These are phyloP conservation scores for Rafetus swinhoei DNA, from an alignment of 2,113 vertebrate species.

Conservation along the genomic window DNA sequence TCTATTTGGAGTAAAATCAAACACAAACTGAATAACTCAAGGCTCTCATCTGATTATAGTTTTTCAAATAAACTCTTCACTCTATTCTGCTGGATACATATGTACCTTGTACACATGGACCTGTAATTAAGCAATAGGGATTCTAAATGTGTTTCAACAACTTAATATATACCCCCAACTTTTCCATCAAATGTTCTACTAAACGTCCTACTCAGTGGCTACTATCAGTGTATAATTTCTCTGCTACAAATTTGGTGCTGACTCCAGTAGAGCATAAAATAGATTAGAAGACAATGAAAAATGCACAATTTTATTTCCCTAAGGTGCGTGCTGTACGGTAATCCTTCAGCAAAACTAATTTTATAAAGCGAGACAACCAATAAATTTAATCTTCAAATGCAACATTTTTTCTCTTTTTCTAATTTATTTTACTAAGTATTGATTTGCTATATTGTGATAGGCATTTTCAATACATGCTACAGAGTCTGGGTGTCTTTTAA, in stretches of 20 bases:
- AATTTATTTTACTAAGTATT: constrained; percentile 64
- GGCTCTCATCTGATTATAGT: background rate
- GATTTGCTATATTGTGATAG: constrained; percentile 45
- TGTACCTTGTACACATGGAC: background rate
- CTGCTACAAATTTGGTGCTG: constrained; percentile 69
- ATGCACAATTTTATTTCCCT: constrained; percentile 73
- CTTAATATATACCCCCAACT: background rate
- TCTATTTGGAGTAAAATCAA: background rate
- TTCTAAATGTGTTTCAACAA: background rate
- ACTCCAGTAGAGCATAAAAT: constrained; percentile 70
- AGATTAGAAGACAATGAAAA: constrained; percentile 75
- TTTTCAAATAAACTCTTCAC: background rate
- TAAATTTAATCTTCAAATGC: constrained; percentile 60
- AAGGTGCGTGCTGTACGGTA: constrained; percentile 46
- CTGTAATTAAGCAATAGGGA: constrained; percentile 9
- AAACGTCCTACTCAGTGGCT: constrained; percentile 27
- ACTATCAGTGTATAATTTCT: constrained; percentile 42
- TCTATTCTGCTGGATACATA: background rate
- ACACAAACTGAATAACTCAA: background rate
- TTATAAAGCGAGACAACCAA: constrained; percentile 64
- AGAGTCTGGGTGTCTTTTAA: background rate
- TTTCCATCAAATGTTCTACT: constrained; percentile 29
- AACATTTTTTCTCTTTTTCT: constrained; percentile 22
- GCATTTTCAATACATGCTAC: constrained; percentile 1
- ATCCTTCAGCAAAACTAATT: constrained; percentile 73